phyloP scores from a whole-genome alignment of 2,113 vertebrate genomes.

The Rhizomys pruinosus region DNA sequence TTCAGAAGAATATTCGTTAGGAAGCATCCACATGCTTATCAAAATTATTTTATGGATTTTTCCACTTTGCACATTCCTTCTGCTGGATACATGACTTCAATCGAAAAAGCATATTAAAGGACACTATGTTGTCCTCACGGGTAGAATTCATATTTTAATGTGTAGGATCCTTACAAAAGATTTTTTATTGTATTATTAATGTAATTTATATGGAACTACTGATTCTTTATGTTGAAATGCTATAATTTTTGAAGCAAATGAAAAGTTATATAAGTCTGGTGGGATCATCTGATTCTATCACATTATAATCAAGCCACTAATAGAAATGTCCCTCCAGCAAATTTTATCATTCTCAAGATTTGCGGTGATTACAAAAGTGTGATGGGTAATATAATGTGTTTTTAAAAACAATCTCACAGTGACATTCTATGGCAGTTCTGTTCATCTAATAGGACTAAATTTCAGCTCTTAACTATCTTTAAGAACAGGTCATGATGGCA shows the following conservation, averaged over 20 bases:
- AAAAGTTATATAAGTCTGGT: slow-evolving; percentile 70
- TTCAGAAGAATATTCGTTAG: slow-evolving; percentile 42
- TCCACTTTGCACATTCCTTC: background rate
- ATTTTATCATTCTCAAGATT: slow-evolving; percentile 75
- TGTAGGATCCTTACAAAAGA: slow-evolving; percentile 17
- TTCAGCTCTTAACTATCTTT: background rate
- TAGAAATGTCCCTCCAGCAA: slow-evolving; percentile 74
- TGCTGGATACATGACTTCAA: background rate
- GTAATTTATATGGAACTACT: slow-evolving; percentile 33
- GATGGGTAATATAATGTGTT: slow-evolving; percentile 72
- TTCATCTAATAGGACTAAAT: background rate
- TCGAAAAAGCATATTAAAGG: slow-evolving; percentile 1
- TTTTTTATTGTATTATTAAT: slow-evolving; percentile 44
- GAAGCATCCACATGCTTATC: background rate
- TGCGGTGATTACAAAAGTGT: slow-evolving; percentile 77
- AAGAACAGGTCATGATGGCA: background rate
- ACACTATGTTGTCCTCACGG: background rate
- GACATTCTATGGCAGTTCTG: slow-evolving; percentile 23
- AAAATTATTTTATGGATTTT: slow-evolving; percentile 25
- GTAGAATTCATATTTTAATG: slow-evolving; percentile 31
- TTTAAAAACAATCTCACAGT: slow-evolving; percentile 61
- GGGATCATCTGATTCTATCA: slow-evolving; percentile 73
- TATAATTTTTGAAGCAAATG: slow-evolving; percentile 69
- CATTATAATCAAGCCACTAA: slow-evolving; percentile 79
- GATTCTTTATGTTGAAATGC: slow-evolving; percentile 56